phyloP scores from a whole-genome alignment of 1,140 invertebrate species.

The Drosophila repletoides region DNA sequence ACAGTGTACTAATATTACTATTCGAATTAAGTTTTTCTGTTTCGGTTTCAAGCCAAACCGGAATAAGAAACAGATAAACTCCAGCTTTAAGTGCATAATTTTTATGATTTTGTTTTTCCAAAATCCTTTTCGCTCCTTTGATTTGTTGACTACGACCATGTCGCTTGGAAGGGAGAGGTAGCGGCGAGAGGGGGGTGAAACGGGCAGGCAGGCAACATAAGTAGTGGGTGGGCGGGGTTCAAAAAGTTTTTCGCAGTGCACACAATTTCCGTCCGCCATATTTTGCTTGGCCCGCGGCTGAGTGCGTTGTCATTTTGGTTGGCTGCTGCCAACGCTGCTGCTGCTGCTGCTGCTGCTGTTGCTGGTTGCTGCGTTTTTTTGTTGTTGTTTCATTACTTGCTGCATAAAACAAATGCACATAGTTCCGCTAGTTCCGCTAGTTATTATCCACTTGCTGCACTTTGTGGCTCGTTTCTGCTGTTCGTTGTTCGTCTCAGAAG shows the following conservation, averaged over 20 bases:
- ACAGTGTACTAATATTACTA: too few species aligned
- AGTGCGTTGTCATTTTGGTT: slow-evolving; percentile 68
- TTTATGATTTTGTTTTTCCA: too few species aligned
- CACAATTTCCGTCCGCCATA: slow-evolving; percentile 67
- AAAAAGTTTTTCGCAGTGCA: slow-evolving; percentile 42
- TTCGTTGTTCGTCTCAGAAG: neutral
- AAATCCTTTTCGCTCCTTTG: too few species aligned
- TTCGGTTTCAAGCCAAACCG: too few species aligned
- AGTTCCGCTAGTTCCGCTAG: slow-evolving; percentile 76
- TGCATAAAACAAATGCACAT: slow-evolving; percentile 77
- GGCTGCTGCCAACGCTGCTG: slow-evolving; percentile 20
- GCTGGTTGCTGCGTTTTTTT: slow-evolving; percentile 13
- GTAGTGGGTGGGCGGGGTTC: neutral
- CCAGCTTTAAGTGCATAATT: too few species aligned
- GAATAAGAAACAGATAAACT: too few species aligned
- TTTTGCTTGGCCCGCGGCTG: slow-evolving; percentile 54
- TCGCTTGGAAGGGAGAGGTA: neutral
- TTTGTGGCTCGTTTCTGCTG: too few species aligned
- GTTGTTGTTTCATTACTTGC: slow-evolving; percentile 74
- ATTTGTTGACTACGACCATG: slow-evolving; percentile 10
- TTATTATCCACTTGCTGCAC: slow-evolving; percentile 76
- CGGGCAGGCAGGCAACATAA: too few species aligned
- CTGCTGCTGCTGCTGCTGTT: neutral
- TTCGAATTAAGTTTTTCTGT: too few species aligned
- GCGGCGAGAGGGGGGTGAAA: neutral